These are phyloP conservation scores for Galleria mellonella DNA, from an alignment of 1,140 invertebrate genomes.

Conservation along the genomic window DNA sequence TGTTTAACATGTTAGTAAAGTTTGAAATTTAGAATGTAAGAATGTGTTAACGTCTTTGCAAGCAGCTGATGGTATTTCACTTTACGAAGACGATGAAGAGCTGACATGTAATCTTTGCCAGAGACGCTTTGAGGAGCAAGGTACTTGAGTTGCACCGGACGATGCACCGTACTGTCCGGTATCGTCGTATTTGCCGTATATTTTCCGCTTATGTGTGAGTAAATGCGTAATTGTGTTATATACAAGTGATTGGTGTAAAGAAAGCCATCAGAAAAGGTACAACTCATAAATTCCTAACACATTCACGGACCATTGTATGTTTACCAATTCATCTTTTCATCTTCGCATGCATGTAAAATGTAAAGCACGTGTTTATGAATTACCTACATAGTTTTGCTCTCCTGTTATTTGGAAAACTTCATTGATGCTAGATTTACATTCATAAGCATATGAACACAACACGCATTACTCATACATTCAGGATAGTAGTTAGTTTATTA, in stretches of 20 bases:
- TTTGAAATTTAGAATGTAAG: conserved; percentile 54
- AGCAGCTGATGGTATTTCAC: conserved; percentile 79
- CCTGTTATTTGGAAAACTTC: conserved; percentile 5
- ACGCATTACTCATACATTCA: conserved; percentile 70
- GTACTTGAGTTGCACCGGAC: conserved; percentile 72
- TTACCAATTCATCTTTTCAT: conserved; percentile 5
- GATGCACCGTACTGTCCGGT: conserved; percentile 45
- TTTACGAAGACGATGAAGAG: conserved; percentile 80
- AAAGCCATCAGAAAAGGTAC: conserved; percentile 13
- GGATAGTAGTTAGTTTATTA: conserved; percentile 44
- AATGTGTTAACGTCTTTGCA: conserved; percentile 75
- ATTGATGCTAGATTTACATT: conserved; percentile 17
- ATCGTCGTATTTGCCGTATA: conserved; percentile 49
- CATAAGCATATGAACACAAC: conserved; percentile 38
- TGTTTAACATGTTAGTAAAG: conserved; percentile 6
- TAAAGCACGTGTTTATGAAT: conserved; percentile 12
- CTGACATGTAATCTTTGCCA: conserved; percentile 81
- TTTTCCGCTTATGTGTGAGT: conserved; percentile 71
- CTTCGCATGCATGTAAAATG: conserved; percentile 10
- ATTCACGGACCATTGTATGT: conserved; percentile 6
- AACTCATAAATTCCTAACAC: conserved; percentile 8
- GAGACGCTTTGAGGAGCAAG: conserved; percentile 85
- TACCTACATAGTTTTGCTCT: conserved; percentile 10
- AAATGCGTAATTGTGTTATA: conserved; percentile 68
- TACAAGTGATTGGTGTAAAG: conserved; percentile 15